phyloP scores from a whole-genome alignment of 2,797 vertebrate genomes.

The Chromobotia macracanthus region DNA sequence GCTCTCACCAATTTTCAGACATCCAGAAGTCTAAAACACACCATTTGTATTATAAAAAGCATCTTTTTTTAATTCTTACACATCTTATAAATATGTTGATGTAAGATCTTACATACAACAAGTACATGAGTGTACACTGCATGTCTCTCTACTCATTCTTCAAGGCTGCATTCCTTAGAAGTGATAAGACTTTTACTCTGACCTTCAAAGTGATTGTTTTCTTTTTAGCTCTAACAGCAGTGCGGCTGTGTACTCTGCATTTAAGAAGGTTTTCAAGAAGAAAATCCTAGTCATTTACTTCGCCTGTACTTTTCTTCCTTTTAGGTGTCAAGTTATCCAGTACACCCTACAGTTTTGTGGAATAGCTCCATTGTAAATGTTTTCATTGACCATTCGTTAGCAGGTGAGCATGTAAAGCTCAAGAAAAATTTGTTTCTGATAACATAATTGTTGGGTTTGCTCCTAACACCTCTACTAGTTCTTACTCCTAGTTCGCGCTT shows the following conservation, averaged over 20 bases:
- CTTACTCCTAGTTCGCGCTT: not conserved
- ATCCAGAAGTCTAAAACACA: too few relatives aligned
- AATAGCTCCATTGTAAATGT: too few relatives aligned
- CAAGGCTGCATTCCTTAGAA: constrained; percentile 7
- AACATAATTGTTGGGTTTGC: not conserved
- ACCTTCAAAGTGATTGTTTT: too few relatives aligned
- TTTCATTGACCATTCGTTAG: not conserved
- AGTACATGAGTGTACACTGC: not conserved
- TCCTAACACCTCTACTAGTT: not conserved
- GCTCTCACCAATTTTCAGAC: too few relatives aligned
- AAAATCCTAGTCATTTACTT: too few relatives aligned
- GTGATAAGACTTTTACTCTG: not conserved
- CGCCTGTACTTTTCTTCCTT: not conserved
- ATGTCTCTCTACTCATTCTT: not conserved
- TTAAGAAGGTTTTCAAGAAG: too few relatives aligned
- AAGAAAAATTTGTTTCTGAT: not conserved
- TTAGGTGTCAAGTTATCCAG: not conserved
- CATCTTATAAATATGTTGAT: not conserved
- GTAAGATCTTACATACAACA: not conserved
- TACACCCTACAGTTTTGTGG: not conserved
- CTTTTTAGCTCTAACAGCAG: not conserved
- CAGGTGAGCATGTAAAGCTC: constrained; percentile 5
- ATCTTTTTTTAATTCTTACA: too few relatives aligned
- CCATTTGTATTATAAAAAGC: too few relatives aligned
- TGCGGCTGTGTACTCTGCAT: not conserved